Conservation (phyloP, 2,797 vertebrate genomes). For the Rhincodon typus region DNA sequence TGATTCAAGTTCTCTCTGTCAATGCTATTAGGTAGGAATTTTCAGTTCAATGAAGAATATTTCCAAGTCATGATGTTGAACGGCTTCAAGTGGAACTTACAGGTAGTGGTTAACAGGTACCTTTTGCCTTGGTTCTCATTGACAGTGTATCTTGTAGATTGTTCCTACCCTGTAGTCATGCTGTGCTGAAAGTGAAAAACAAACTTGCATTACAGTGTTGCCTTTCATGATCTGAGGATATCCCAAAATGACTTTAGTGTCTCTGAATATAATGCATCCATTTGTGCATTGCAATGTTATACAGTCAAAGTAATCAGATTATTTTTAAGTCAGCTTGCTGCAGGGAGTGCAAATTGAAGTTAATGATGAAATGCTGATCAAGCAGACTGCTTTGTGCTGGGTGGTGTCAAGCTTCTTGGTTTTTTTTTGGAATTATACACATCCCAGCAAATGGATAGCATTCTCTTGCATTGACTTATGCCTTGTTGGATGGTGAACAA, state of each 20-base stretch:
- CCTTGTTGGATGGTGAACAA: neutral
- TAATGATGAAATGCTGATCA: neutral
- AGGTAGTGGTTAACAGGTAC: neutral
- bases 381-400: neutral
- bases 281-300: neutral
- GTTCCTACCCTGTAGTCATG: neutral
- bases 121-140: neutral
- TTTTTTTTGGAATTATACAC: neutral
- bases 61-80: neutral
- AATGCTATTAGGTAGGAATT: neutral
- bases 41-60: neutral
- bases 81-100: too few relatives aligned
- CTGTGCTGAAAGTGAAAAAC: neutral
- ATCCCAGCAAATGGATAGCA: too few relatives aligned
- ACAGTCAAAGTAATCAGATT: too few relatives aligned
- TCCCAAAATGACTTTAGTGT: neutral
- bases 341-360: neutral
- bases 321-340: neutral
- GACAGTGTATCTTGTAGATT: neutral
- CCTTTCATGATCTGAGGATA: neutral
- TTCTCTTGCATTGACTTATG: neutral
- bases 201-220: neutral
- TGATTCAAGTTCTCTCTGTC: neutral
- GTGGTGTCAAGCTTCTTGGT: neutral
- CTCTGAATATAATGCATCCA: neutral